Base-by-base conservation (phyloP, 2,113 vertebrate genomes). In the Sylvilagus bachmani region DNA sequence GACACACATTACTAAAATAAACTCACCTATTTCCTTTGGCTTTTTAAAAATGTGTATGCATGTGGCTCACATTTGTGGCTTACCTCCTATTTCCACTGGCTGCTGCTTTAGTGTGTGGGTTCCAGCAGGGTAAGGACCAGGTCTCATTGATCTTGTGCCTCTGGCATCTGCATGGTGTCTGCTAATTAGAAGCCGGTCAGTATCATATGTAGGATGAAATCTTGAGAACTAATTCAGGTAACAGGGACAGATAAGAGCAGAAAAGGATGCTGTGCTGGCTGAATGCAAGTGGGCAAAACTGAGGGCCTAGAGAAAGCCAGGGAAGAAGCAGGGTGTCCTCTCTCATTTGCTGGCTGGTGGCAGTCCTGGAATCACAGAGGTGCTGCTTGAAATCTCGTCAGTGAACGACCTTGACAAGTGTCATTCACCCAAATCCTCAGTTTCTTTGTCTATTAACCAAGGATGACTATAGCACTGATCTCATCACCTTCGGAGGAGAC, bases 401-500 rank as follows among this genome's bases (percentile, higher is more conserved):
- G 51, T 0, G 13, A 82, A 85, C 22, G 27, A 62, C 53, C 67
- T 77, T n/a, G 29, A 55, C 38, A 61, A 69, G 33, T 10, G 66
- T 64, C 51, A 55, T 44, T 80, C 14, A 66, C 19, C n/a, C 58
- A 31, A 82, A 86, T 22, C 73, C 55, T 92, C 69, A 19, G 55
- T 89, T 67, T 89, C 75, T 86, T 86, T 62, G 84, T 31, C 80
- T 69, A 0, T 51, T 29, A 94, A 64, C 53, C 49, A 51, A 38
- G 0, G 27, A 25, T 80, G 73, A 44, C 44, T 14, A 36, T 1
- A 70, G 44, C 38, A 38, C 55, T 36, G 3, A 44, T 74, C 64
- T 49, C 10, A 16, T 44, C 44, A 78, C 0, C 5, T 38, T 44
- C 21, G 6, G n/a, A 85, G 66, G 64, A 70, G 36, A 91, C 51